Percentiles rank a stretch among this genome's conserved stretches.
phyloP scores from a whole-genome alignment of 2,888 invertebrate species.

The Lysandra bellargus region DNA sequence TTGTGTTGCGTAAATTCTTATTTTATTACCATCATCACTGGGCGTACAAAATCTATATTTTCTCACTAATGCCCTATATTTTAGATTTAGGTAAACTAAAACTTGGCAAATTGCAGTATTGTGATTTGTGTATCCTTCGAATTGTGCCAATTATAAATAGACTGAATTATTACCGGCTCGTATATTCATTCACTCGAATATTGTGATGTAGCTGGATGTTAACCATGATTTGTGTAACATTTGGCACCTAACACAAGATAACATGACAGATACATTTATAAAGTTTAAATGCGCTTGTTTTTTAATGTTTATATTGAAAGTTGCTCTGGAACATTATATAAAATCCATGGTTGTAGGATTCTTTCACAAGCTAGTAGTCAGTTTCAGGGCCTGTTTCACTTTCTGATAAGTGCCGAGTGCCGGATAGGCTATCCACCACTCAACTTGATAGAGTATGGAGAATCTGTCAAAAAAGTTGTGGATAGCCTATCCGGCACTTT shows the following conservation, averaged over 20 bases:
- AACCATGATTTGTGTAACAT: neutral
- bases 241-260: neutral
- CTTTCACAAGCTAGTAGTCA: no score
- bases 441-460: no score
- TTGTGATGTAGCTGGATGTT: neutral
- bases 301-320: no score
- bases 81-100: conserved; percentile 10
- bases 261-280: neutral
- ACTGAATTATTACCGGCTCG: conserved; percentile 15
- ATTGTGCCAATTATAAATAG: conserved; percentile 11
- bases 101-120: conserved; percentile 19
- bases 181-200: conserved; percentile 1
- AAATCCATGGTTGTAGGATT: neutral
- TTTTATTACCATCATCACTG: no score
- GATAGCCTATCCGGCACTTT: no score
- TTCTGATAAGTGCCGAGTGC: no score
- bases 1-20: no score
- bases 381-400: no score
- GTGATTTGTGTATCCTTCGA: conserved; percentile 9
- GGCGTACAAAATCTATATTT: neutral
- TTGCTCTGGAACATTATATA: neutral
- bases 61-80: neutral
- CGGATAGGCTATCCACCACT: no score
- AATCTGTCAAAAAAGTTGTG: no score
- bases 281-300: neutral